Base-by-base conservation (phyloP, 35 echinoderm and acorn worm species). In the Diadema setosum region DNA sequence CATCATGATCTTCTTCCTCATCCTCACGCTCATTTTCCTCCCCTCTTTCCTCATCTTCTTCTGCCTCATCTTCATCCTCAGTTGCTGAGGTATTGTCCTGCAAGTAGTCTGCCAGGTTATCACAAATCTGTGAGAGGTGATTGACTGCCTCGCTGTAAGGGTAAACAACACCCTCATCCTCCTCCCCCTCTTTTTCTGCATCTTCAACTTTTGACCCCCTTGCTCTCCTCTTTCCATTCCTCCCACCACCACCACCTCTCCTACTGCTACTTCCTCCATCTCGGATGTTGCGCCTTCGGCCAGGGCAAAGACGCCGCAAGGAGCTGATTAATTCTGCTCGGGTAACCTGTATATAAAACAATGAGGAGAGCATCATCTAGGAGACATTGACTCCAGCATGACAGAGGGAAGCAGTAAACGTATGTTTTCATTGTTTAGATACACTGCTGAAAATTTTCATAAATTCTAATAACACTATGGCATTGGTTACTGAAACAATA, bases 121-220 rank as follows among this genome's bases (percentile, higher is more conserved):
- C 85, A 31, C 95, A 98, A 83, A 98, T 98, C 83, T 94, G 87
- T 3, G 91, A 98, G 0, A 94, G 74, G 56, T 98, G 92, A 58
- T 81, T 80, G 5, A 94, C 95, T 34, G 94, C 90, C 16, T 88
- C 84, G 27, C 58, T 97, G 83, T 87, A 82, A 1, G 73, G 39
- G 24, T 20, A 39, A 37, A 44, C 34, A 29, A 46, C 42, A 27
- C 44, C 42, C n/a, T 27, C 76, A 29, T 35, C 63, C 55, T 88
- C 84, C 12, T 97, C 83, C 34, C 75, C 81, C 11, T 86, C 75
- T 16, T 73, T 65, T 46, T 80, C 88, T 5, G 45, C 61, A 21
- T 86, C 60, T 15, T 37, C 57, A 23, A 70, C 48, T 16, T 82
- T 80, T 26, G 18, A 75, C 32, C 64, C 78, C 61, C 44, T 61